Conservation (phyloP, 2,888 invertebrate species). For the Crepidodera aurea region DNA sequence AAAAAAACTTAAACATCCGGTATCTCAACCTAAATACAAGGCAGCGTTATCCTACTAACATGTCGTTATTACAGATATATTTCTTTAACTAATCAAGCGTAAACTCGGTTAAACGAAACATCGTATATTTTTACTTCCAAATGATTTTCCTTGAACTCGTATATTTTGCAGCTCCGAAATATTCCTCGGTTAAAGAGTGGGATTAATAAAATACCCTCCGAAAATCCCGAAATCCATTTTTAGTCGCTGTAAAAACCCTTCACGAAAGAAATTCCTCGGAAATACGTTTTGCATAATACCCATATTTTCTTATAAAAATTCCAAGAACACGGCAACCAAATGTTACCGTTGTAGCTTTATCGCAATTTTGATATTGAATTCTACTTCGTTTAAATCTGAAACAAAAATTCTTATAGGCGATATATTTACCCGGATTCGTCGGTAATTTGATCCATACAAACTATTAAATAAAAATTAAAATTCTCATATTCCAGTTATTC, state of each 20-base stretch:
- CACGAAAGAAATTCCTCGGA: conserved; percentile 10
- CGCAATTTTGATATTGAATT: conserved; percentile 17
- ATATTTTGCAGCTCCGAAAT: neutral
- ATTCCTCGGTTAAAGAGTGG: neutral
- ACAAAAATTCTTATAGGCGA: neutral
- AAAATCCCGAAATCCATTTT: conserved; percentile 12
- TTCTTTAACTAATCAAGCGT: too few species aligned
- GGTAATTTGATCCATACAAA: neutral
- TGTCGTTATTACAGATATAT: too few species aligned
- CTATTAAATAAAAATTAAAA: too few species aligned
- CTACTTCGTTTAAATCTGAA: conserved; percentile 8
- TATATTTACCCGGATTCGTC: neutral
- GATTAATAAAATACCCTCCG: neutral
- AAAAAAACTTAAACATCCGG: too few species aligned
- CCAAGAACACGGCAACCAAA: conserved; percentile 12
- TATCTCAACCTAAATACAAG: too few species aligned
- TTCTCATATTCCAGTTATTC: too few species aligned
- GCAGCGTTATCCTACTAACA: too few species aligned
- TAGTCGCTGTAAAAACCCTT: conserved; percentile 6
- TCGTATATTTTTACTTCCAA: too few species aligned
- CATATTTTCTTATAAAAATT: conserved; percentile 20
- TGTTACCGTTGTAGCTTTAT: conserved; percentile 22
- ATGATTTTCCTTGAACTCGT: neutral
- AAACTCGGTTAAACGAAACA: too few species aligned
- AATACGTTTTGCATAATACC: conserved; percentile 18